A percentile compares a stretch with the other conserved stretches of the same genome.
Evolutionary conservation across 2,797 vertebrate genomes (phyloP).

Genomic region (Staurois parvus): DNA sequence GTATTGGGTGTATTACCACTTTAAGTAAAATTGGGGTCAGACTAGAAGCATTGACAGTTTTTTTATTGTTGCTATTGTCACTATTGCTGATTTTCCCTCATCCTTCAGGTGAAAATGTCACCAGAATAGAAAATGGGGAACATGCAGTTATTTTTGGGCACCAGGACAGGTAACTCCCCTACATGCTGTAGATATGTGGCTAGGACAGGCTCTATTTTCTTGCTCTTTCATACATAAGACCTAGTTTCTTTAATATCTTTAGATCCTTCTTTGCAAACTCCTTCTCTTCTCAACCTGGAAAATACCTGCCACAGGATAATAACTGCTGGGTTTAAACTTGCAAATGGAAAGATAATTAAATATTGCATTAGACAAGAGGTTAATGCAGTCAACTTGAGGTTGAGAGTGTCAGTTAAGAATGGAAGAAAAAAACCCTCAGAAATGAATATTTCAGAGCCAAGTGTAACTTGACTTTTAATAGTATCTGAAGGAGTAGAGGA

Average conservation of each 20-base stretch:
- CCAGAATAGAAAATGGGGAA: no score
- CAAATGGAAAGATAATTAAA: conserved; percentile 55
- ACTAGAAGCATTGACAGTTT: no score
- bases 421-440: background rate
- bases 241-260: background rate
- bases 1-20: no score
- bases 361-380: conserved; percentile 60
- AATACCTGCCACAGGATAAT: conserved; percentile 51
- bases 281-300: background rate
- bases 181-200: no score
- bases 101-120: no score
- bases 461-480: conserved; percentile 43
- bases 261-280: background rate
- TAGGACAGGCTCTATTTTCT: no score
- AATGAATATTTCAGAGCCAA: conserved; percentile 33
- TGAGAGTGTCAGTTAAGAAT: conserved; percentile 37
- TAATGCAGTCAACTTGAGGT: conserved; percentile 47
- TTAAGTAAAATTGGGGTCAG: no score
- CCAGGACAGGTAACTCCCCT: no score
- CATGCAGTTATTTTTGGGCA: no score
- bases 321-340: conserved; percentile 51
- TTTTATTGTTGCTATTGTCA: no score
- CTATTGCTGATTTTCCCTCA: no score
- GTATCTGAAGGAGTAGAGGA: conserved; percentile 10
- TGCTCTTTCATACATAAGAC: no score